Evolutionary conservation across 2,888 invertebrate species (phyloP), one percentile per base, ranked within the genome.

Genomic region (Tolmerus cingulatus): DNA sequence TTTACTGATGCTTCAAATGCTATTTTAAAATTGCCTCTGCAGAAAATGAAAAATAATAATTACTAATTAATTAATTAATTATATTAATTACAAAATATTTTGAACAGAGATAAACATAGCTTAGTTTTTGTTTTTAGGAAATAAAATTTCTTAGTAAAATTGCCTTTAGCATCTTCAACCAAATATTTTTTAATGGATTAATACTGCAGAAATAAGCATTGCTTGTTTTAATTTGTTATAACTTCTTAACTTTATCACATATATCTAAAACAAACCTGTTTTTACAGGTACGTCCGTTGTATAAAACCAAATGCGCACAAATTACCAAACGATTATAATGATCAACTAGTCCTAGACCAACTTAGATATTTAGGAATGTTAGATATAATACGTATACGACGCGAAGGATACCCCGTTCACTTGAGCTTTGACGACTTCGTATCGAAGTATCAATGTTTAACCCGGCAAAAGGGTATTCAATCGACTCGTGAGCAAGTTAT

Each of bases 221-320:
- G 2, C 0, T 46, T 14, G 16, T 46, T 46, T 46, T 46, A 46
- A 46, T 46, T 4, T 46, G 0, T 46, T 46, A 46, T 46, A 40
- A 40, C 1, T 46, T 46, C 16, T n/a, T 16, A 46, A 3, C 16
- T 46, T 46, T 16, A 46, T n/a, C 0, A n/a, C 5, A 8, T 51
- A 51, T n/a, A n/a, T 51, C 19, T 16, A 7, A n/a, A 51, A 51
- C 4, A 51, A 51, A 5, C 16, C 0, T n/a, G 5, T 27, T 84
- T 12, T 89, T 90, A 87, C 88, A 96, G 96, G 96, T 97, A 98
- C 92, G 97, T 97, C 51, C 95, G 98, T 76, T 98, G 98, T 92
- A 98, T 98, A 90, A 98, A 98, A 91, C 98, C 98, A 0, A 98
- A 98, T 92, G 95, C 96, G 92, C 94, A 96, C 90, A 98, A 98